phyloP scores from a whole-genome alignment of 2,797 vertebrate genomes.

The Acipenser oxyrinchus region DNA sequence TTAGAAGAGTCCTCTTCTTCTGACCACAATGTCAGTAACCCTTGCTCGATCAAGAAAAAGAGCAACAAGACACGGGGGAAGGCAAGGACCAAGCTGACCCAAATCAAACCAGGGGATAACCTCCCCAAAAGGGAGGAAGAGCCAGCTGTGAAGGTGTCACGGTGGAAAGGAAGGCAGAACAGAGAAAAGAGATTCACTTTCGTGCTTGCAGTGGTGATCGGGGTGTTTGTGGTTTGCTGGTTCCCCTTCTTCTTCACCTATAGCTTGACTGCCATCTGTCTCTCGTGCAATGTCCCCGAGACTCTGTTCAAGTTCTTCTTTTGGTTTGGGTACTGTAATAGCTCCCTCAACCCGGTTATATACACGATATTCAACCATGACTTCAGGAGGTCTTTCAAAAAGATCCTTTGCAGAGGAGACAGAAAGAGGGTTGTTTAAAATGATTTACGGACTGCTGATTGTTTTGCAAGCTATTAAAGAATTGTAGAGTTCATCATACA shows the following conservation, averaged over 20 bases:
- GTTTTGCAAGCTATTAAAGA: too few species aligned
- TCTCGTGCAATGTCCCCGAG: slow-evolving; percentile 62
- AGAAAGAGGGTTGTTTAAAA: slow-evolving; percentile 69
- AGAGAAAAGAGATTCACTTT: slow-evolving; percentile 95
- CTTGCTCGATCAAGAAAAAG: slow-evolving; percentile 63
- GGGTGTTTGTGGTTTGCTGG: slow-evolving; percentile 94
- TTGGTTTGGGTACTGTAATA: slow-evolving; percentile 98
- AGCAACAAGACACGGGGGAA: slow-evolving; percentile 36
- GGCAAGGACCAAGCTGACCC: slow-evolving; percentile 71
- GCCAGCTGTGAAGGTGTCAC: slow-evolving; percentile 64
- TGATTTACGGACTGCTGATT: neutral
- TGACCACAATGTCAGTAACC: slow-evolving; percentile 67
- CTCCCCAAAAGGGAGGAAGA: slow-evolving; percentile 49
- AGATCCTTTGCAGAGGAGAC: slow-evolving; percentile 84
- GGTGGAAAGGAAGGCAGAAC: slow-evolving; percentile 91
- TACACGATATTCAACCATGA: slow-evolving; percentile 98
- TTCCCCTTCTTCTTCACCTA: slow-evolving; percentile 98
- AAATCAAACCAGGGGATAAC: slow-evolving; percentile 76
- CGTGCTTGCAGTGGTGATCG: slow-evolving; percentile 90
- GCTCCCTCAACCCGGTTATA: slow-evolving; percentile 91
- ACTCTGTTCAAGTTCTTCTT: slow-evolving; percentile 96
- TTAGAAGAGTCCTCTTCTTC: slow-evolving; percentile 91
- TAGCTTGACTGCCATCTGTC: slow-evolving; percentile 78
- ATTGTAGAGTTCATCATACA: slow-evolving; percentile 15
- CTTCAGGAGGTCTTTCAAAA: slow-evolving; percentile 92